Evolutionary conservation across 2,113 vertebrate species (phyloP).

Genomic region (Ophthalmolycus amberensis): DNA sequence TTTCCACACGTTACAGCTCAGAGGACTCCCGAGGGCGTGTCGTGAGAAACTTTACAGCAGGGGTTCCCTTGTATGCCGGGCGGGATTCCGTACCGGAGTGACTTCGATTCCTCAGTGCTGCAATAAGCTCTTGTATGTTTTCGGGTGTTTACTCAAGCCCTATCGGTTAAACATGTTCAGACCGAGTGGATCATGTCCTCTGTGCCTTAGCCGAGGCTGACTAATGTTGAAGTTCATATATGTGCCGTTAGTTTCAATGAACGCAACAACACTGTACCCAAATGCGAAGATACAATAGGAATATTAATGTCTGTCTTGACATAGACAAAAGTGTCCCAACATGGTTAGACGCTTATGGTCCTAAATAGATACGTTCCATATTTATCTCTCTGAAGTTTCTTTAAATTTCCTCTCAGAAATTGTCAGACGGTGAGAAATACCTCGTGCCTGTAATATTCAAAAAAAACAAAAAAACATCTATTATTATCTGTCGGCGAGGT

Average conservation of each 20-base stretch:
- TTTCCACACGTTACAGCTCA: conserved; percentile 20
- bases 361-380: conserved; percentile 68
- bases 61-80: conserved; percentile 66
- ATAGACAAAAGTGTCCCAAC: conserved; percentile 40
- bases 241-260: neutral
- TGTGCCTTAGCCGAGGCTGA: neutral
- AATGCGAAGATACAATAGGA: neutral
- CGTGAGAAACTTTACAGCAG: conserved; percentile 75
- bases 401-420: conserved; percentile 74
- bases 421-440: conserved; percentile 81
- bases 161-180: neutral
- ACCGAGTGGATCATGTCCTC: neutral
- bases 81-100: conserved; percentile 57
- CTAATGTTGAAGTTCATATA: neutral
- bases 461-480: conserved; percentile 78
- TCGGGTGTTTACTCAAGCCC: neutral
- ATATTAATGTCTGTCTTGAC: conserved; percentile 18
- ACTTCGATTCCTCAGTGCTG: conserved; percentile 3
- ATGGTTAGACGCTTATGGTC: conserved; percentile 9
- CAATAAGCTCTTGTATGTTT: conserved; percentile 15
- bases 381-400: conserved; percentile 53
- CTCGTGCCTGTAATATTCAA: conserved; percentile 75
- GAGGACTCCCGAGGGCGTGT: conserved; percentile 77
- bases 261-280: neutral
- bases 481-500: conserved; percentile 86